Base-by-base conservation (phyloP, 35 echinoderm and acorn worm species). In the Ptychodera flava region DNA sequence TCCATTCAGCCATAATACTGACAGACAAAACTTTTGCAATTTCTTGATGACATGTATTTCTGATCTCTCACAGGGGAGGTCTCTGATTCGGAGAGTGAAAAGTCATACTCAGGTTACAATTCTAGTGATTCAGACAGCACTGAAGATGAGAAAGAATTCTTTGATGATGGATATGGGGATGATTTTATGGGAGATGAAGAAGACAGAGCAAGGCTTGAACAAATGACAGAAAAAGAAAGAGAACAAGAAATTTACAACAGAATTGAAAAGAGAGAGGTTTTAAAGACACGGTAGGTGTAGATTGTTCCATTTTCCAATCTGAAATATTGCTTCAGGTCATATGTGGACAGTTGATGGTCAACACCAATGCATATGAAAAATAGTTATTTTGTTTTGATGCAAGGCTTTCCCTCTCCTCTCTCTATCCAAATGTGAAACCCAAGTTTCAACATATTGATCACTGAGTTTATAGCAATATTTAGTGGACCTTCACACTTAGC, bases 161-260 rank as follows among this genome's bases (percentile, higher is more conserved):
- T 94, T 83, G 87, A 92, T 83, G 96, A 99, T 38, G 96, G 93
- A 0, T 94, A 92, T 35, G 96, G 94, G 79, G 96, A 99, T 37
- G 92, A 99, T 80, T 88, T 92, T 37, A 94, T 94, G 33, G 93
- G 93, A 75, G 96, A 99, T 77, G 96, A 99, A 15, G 92, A 94
- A 77, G 96, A 99, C 35, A 94, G 85, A 34, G 90, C 85, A 0
- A 88, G 85, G 83, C 85, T 99, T 32, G 96, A 94, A 78, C 36
- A 90, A 64, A 94, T 99, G 96, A 99, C 96, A 79, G 96, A 97
- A 75, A 94, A 88, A 37, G 87, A 94, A 77, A 94, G 96, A 91
- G 96, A 99, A 88, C 93, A 94, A 77, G 96, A 94, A 78, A 92
- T 99, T 52, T 99, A 90, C 75, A 94, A 93, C 76, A 84, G 96